Percentiles rank a stretch among this genome's conserved stretches.
phyloP scores from a whole-genome alignment of 1,140 invertebrate genomes.

The Steinernema feltiae region DNA sequence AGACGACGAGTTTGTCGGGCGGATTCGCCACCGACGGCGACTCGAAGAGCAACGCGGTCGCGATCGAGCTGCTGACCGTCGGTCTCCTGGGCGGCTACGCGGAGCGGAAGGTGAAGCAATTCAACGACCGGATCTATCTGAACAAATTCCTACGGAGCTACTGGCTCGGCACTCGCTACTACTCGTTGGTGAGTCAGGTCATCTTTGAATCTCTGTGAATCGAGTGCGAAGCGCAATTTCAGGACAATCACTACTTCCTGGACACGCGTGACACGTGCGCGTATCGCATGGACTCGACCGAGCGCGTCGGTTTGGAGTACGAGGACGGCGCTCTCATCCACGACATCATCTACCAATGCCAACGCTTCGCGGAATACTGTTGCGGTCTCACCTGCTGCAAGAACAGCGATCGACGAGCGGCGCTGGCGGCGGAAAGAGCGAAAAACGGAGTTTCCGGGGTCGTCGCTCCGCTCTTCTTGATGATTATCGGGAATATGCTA shows the following conservation, averaged over 20 bases:
- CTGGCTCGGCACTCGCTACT: slow-evolving; percentile 55
- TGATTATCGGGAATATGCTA: too few relatives aligned
- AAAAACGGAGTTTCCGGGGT: too few relatives aligned
- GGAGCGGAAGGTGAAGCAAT: slow-evolving; percentile 50
- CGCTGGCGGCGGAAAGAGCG: background rate
- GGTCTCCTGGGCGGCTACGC: too few relatives aligned
- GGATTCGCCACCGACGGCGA: slow-evolving; percentile 45
- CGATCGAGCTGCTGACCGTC: slow-evolving; percentile 47
- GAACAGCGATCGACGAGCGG: too few relatives aligned
- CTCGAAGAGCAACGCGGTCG: slow-evolving; percentile 41
- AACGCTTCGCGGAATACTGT: slow-evolving; percentile 54
- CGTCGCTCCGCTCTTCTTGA: too few relatives aligned
- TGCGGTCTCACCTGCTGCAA: slow-evolving; percentile 55
- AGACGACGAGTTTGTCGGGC: slow-evolving; percentile 36
- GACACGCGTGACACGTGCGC: slow-evolving; percentile 52
- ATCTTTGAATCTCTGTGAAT: slow-evolving; percentile 4
- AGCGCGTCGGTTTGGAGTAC: slow-evolving; percentile 47
- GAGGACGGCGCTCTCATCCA: slow-evolving; percentile 49
- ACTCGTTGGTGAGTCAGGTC: slow-evolving; percentile 38
- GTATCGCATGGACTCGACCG: slow-evolving; percentile 48
- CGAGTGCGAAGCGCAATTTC: slow-evolving; percentile 19
- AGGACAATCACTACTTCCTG: slow-evolving; percentile 55
- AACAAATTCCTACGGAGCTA: slow-evolving; percentile 48
- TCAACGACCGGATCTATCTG: slow-evolving; percentile 56
- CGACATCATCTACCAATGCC: slow-evolving; percentile 54